These are phyloP conservation scores for Onychomys torridus DNA, from an alignment of 2,797 vertebrate genomes.

Conservation along the genomic window DNA sequence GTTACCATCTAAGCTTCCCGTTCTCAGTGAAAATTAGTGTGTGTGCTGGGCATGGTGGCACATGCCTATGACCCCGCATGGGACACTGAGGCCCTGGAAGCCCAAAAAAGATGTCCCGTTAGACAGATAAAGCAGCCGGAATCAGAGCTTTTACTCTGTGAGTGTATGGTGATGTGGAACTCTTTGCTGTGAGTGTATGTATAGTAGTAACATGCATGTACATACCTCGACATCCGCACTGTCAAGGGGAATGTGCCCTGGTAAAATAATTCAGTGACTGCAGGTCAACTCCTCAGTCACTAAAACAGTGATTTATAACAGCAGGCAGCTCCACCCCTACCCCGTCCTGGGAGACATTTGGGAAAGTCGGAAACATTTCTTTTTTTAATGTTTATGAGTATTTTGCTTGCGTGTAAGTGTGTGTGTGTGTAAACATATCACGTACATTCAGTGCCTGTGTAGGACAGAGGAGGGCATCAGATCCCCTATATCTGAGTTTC, in stretches of 20 bases:
- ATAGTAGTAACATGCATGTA: neutral
- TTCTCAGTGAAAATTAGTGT: neutral
- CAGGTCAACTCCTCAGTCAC: neutral
- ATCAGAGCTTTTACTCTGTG: neutral
- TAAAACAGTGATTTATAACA: neutral
- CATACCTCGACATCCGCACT: neutral
- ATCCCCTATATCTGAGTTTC: neutral
- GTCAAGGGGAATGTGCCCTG: neutral
- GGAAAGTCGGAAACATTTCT: neutral
- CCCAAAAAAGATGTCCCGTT: neutral
- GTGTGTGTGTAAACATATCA: neutral
- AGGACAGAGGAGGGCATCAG: neutral
- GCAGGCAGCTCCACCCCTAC: neutral
- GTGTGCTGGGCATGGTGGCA: neutral
- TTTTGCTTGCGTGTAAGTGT: neutral
- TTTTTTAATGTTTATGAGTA: neutral
- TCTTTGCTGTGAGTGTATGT: neutral
- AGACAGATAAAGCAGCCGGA: neutral
- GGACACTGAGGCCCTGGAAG: neutral
- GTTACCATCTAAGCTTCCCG: neutral
- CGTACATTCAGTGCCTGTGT: neutral
- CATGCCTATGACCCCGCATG: neutral
- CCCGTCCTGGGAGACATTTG: neutral
- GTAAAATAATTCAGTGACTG: neutral
- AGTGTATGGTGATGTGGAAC: neutral